Evolutionary conservation across 2,888 invertebrate species (phyloP).

Genomic region (Parelbella ahira): DNA sequence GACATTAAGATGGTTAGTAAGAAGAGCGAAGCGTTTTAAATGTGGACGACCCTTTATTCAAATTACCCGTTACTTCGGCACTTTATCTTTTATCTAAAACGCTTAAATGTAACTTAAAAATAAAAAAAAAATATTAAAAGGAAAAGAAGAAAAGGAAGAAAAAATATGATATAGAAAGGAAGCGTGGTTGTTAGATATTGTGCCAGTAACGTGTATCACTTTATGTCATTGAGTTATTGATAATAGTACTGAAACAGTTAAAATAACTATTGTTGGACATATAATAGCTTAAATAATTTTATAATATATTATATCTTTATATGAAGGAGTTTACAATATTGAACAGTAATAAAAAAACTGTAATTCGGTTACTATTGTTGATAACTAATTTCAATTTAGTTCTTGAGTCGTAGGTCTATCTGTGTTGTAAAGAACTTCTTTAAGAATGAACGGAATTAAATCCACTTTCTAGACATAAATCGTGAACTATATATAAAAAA

Average conservation of each 20-base stretch:
- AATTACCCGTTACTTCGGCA: background rate
- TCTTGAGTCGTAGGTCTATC: constrained; percentile 3
- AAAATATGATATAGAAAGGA: no score
- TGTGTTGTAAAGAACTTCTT: constrained; percentile 29
- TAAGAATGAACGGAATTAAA: constrained; percentile 1
- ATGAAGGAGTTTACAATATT: no score
- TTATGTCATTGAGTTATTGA: constrained; percentile 29
- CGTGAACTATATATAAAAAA: no score
- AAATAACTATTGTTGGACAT: no score
- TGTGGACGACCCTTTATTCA: background rate
- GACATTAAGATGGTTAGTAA: constrained; percentile 99
- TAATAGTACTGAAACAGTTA: constrained; percentile 24
- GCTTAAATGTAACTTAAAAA: background rate
- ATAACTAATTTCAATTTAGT: constrained; percentile 24
- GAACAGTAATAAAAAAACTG: no score
- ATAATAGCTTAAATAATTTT: no score
- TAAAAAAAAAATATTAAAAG: background rate
- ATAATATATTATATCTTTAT: no score
- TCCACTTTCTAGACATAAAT: constrained; percentile 39
- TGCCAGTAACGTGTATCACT: constrained; percentile 7
- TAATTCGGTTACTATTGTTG: constrained; percentile 30
- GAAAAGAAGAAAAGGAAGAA: no score
- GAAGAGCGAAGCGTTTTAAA: constrained; percentile 8
- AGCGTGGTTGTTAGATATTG: no score
- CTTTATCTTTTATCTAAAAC: background rate